Evolutionary conservation across 1,140 invertebrate species (phyloP), one percentile per base, ranked within the genome.

Genomic region (Eriocheir sinensis): DNA sequence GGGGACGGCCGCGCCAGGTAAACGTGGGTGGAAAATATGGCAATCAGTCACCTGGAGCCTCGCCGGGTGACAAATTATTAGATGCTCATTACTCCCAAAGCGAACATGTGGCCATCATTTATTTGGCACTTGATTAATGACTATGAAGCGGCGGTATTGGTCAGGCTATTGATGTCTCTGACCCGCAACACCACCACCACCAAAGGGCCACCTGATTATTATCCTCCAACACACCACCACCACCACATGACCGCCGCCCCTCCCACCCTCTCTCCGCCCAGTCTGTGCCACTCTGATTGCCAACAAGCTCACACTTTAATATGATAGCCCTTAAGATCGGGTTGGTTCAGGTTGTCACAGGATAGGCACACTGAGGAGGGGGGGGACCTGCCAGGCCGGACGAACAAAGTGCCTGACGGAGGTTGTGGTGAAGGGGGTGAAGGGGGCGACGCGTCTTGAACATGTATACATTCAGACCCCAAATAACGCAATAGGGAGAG

Each of bases 41-140:
- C 85, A 36, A 93, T 30, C 92, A 41, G 85, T 72, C 86, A 93
- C 40, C 92, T 89, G 6, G 17, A 48, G 34, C 15, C 30, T 15
- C 53, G 17, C 48, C 93, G 92, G 93, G 93, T 94, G 93, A 94
- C 93, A 94, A 94, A 94, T 94, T 94, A 94, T 94, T 94, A 94
- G 89, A 86, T 83, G 80, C 80, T 94, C 89, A 91, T 94, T 94
- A 94, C 93, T 88, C 41, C 89, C 81, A 94, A 94, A 94, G 93
- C 72, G 93, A 94, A 94, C 93, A 94, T 94, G 93, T 94, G 93
- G 80, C 79, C 72, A 94, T 94, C 93, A 94, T 94, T 94, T 94
- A 94, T 91, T 94, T 72, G 81, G 9, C 40, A 36, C 89, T 53
- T 92, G 93, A 94, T 94, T 94, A 88, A 94, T 91, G 93, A 91